Percentiles rank a stretch among this genome's conserved stretches.
These are phyloP conservation scores for Triplophysa bombifrons DNA, from an alignment of 2,797 vertebrate genomes.

Conservation along the genomic window DNA sequence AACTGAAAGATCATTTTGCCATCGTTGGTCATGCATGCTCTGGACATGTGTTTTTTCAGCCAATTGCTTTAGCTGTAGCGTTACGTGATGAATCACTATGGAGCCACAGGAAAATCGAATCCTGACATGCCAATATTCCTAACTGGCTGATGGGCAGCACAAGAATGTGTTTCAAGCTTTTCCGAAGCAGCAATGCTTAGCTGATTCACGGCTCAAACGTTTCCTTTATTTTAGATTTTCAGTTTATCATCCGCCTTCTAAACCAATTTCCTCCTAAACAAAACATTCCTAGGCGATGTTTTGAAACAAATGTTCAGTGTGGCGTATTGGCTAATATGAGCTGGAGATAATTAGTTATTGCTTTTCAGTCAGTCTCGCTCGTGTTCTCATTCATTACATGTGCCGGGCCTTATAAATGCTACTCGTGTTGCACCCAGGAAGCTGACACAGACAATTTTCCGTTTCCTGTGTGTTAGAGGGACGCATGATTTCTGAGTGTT, in stretches of 20 bases:
- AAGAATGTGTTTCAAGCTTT: neutral
- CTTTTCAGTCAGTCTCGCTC: constrained; percentile 1
- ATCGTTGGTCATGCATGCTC: neutral
- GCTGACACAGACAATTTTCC: neutral
- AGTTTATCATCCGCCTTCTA: neutral
- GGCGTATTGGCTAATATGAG: neutral
- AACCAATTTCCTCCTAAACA: neutral
- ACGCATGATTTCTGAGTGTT: neutral
- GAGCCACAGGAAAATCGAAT: neutral
- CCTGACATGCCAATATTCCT: neutral
- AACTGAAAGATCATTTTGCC: neutral
- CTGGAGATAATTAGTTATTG: constrained; percentile 8
- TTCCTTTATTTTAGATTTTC: neutral
- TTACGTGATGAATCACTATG: neutral
- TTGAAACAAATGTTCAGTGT: neutral
- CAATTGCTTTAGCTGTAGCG: neutral
- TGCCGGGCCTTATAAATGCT: neutral
- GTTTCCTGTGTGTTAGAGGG: neutral
- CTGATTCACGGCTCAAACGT: neutral
- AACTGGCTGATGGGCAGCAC: neutral
- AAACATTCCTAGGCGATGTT: neutral
- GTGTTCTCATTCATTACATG: constrained; percentile 3
- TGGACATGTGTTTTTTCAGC: neutral
- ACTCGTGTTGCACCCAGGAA: neutral
- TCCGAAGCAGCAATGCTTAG: neutral